phyloP scores from a whole-genome alignment of 1,140 invertebrate genomes.

The Aplysia californica region DNA sequence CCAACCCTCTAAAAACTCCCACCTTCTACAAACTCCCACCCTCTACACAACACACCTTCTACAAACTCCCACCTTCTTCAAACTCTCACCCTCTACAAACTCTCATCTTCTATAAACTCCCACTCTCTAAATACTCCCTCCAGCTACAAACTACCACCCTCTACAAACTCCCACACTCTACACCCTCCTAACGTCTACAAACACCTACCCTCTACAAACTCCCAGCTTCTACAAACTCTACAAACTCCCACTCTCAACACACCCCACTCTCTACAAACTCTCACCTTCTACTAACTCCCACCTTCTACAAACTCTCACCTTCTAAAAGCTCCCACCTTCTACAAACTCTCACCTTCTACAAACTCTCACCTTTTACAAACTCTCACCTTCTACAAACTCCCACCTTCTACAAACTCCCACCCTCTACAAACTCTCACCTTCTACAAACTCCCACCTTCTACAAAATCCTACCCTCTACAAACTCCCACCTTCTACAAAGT shows the following conservation, averaged over 20 bases:
- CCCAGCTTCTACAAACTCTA: background rate
- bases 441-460: no score
- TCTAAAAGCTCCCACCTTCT: background rate
- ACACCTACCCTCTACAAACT: no score
- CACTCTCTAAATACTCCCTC: background rate
- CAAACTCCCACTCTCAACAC: background rate
- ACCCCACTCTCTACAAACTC: background rate
- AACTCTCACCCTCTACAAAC: background rate
- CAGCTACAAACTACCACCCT: background rate
- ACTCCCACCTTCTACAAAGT: no score
- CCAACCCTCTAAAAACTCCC: background rate
- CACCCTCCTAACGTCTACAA: no score
- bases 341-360: background rate
- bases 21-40: background rate
- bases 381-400: background rate
- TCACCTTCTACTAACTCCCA: background rate
- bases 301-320: no score
- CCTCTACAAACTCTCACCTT: no score
- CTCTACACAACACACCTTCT: background rate
- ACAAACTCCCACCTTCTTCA: background rate
- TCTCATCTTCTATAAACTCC: background rate
- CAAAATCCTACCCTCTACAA: no score
- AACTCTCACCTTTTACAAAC: background rate
- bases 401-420: background rate
- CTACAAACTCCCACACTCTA: background rate